Evolutionary conservation across 2,113 vertebrate genomes (phyloP), one percentile per base, ranked within the genome.

Genomic region (Eidolon helvum): DNA sequence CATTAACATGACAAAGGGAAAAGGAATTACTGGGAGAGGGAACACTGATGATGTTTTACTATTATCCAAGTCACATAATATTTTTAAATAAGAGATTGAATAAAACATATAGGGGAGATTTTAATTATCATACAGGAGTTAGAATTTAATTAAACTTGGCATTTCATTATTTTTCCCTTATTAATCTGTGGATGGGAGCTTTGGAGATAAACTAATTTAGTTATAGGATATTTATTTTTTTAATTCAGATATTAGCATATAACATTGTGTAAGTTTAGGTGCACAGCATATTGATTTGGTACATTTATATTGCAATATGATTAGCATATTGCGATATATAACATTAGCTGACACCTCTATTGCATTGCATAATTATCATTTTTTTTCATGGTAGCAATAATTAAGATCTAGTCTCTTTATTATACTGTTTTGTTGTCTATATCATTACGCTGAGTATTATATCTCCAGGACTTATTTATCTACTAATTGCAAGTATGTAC

Each of bases 1-100:
- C n/a, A 75, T 75, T 55, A 90, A 63, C 10, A 19, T 78, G 22
- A 7, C 6, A 92, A 95, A 75, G 48, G 24, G 33, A 75, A 75
- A 30, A 8, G 3, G 5, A 66, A 6, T 63, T 65, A 35, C 7
- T 72, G 7, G 4, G 28, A 0, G 0, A 55, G 0, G 1, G 16
- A 82, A 10, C 4, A 26, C 16, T 59, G 40, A 74, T 80, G 19
- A 71, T 65, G 2, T 43, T 69, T 82, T 71, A 72, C 66, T 61
- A 38, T 78, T 38, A 75, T 48, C 9, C 28, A 4, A 65, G 33
- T 35, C 15, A 84, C 10, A 33, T 8, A 2, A 16, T 82, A 75
- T 66, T 38, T 87, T 95, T 66, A 87, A 91, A 68, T 19, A 43
- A 59, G 11, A 82, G 11, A 57, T 24, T 90, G 53, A 87, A 24